phyloP scores from a whole-genome alignment of 2,113 vertebrate genomes.

The Mesocricetus auratus region DNA sequence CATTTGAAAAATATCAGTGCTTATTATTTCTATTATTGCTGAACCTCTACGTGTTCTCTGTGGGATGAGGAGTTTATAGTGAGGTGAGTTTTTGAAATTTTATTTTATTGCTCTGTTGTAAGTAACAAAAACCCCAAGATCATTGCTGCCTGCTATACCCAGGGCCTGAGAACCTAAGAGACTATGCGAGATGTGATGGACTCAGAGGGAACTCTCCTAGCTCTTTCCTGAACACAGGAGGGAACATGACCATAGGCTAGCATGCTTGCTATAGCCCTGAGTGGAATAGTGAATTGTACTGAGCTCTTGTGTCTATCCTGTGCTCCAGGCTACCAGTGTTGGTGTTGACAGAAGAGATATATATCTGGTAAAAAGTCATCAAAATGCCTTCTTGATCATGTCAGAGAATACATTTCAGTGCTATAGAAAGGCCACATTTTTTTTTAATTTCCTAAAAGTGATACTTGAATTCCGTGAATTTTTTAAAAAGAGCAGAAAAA shows the following conservation, averaged over 20 bases:
- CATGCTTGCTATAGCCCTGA: no score
- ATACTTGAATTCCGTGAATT: background rate
- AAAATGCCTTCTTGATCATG: background rate
- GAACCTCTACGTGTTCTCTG: background rate
- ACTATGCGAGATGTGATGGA: rapidly evolving
- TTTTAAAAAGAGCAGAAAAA: background rate
- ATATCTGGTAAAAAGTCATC: background rate
- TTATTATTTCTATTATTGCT: constrained; percentile 11
- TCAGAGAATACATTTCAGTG: background rate
- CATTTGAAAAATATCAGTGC: constrained; percentile 15
- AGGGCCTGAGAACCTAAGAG: background rate
- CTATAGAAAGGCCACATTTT: background rate
- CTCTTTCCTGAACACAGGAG: background rate
- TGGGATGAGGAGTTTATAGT: background rate
- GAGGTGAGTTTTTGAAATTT: background rate
- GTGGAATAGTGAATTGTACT: background rate
- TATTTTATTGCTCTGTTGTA: background rate
- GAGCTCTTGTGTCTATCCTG: background rate
- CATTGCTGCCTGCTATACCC: background rate
- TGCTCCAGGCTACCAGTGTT: background rate
- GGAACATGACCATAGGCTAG: background rate
- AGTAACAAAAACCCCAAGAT: constrained; percentile 10
- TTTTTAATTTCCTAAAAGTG: background rate
- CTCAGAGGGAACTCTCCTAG: background rate
- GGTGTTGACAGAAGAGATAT: background rate